Base-by-base conservation (phyloP, 2,113 vertebrate genomes). In the Calyptommatus sinebrachiatus region DNA sequence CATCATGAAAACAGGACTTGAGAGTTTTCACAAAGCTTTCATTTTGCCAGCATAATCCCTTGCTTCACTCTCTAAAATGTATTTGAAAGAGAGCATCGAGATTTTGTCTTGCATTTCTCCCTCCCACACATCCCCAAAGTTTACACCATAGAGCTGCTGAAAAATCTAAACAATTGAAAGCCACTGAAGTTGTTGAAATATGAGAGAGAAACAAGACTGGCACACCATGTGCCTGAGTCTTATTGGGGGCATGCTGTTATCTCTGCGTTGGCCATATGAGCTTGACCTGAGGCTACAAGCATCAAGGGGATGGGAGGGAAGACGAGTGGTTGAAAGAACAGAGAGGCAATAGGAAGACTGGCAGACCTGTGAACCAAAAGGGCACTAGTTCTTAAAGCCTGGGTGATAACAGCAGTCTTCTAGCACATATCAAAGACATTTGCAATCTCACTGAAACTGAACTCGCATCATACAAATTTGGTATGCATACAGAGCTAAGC, bases 131-230 rank as follows among this genome's bases (percentile, higher is more conserved):
- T 35, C 46, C 16, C 28, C 5, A 24, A 75, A 78, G 53, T 72
- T 79, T 29, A 45, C 31, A 29, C 6, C 7, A 28, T 10, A 80
- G 18, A 24, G 21, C 3, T 24, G 86, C 8, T 75, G 53, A 75
- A 26, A 82, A 48, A 14, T 5, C 77, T 69, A 50, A 7, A 21
- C 1, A 0, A 0, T 24, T 31, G 76, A 50, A 81, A 76, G 53
- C 73, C 53, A 50, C 41, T 62, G 53, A 81, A 76, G 66, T 57
- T 76, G 66, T 48, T 29, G 73, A 76, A 81, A 76, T n/a, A 76
- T 24, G 50, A 69, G 35, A 46, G 28, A 63, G 73, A 35, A 63
- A 41, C 10, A 60, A 77, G 28, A 61, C 31, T 22, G 76, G 81
- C 21, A 4, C 4, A 46, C 20, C 65, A 0, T 67, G 1, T 6